Evolutionary conservation across 2,888 invertebrate genomes (phyloP).

Genomic region (Drosophila flavopinicola): DNA sequence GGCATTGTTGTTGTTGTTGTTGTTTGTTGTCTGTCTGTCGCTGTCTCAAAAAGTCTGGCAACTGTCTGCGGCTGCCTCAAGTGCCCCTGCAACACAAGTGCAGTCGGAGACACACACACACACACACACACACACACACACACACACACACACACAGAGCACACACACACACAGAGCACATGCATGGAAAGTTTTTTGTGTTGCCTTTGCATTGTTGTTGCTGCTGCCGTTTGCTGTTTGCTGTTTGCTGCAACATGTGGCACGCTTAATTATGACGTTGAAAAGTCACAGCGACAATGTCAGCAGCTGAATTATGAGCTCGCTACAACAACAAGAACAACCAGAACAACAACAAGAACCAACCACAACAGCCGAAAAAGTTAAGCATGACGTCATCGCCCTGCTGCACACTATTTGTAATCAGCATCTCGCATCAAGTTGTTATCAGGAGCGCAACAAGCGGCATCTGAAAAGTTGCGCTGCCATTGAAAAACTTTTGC

Average conservation of each 20-base stretch:
- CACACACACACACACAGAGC: not conserved
- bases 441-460: conserved; percentile 25
- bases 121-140: not conserved
- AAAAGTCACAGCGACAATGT: conserved; percentile 60
- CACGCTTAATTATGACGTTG: conserved; percentile 71
- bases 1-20: conserved; percentile 34
- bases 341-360: conserved; percentile 17
- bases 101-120: conserved; percentile 31
- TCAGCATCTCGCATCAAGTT: conserved; percentile 37
- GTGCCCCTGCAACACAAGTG: conserved; percentile 53
- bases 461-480: conserved; percentile 47
- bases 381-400: conserved; percentile 57
- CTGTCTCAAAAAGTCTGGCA: conserved; percentile 66
- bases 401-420: conserved; percentile 27
- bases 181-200: conserved; percentile 59
- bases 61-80: conserved; percentile 70
- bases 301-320: conserved; percentile 56
- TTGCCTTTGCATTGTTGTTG: conserved; percentile 26
- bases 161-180: conserved; percentile 25
- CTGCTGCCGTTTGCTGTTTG: conserved; percentile 21
- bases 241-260: conserved; percentile 69
- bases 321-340: conserved; percentile 19
- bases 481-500: conserved; percentile 72
- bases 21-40: conserved; percentile 37
- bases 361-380: too few relatives aligned